A percentile compares a stretch with the other conserved stretches of the same genome.
These are phyloP conservation scores for Tenthredo scrophulariae DNA, from an alignment of 2,888 invertebrate genomes.

Conservation along the genomic window DNA sequence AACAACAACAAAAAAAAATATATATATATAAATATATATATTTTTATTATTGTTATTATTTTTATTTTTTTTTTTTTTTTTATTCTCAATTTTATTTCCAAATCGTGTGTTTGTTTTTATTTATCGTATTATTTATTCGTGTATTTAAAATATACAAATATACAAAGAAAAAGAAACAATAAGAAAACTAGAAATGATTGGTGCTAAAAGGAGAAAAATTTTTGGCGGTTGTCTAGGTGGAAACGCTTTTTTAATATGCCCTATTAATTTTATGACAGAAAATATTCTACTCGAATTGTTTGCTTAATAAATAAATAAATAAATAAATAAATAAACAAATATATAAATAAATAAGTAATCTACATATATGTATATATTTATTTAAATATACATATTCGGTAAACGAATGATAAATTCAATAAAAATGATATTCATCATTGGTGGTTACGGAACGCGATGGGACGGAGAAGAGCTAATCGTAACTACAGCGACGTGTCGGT, in stretches of 20 bases:
- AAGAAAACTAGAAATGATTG: neutral
- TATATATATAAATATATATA: no score
- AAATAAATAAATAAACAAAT: neutral
- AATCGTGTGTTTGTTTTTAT: neutral
- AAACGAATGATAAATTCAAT: slow-evolving; percentile 7
- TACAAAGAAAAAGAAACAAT: neutral
- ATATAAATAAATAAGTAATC: neutral
- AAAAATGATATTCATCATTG: slow-evolving; percentile 21
- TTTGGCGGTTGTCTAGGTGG: slow-evolving; percentile 22
- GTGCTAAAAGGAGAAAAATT: slow-evolving; percentile 1
- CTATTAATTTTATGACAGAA: neutral
- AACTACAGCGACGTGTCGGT: slow-evolving; percentile 27
- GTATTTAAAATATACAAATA: neutral
- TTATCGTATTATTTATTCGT: neutral
- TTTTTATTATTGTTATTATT: no score
- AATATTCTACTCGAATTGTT: neutral
- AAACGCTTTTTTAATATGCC: neutral
- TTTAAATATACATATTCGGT: neutral
- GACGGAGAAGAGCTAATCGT: slow-evolving; percentile 8
- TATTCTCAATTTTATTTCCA: neutral
- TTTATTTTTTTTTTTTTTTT: neutral
- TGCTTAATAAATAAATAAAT: neutral
- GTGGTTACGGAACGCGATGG: slow-evolving; percentile 38
- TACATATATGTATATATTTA: neutral
- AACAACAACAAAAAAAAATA: neutral